Conservation (phyloP, 2,113 vertebrate species). For the Myrmecobius fasciatus region DNA sequence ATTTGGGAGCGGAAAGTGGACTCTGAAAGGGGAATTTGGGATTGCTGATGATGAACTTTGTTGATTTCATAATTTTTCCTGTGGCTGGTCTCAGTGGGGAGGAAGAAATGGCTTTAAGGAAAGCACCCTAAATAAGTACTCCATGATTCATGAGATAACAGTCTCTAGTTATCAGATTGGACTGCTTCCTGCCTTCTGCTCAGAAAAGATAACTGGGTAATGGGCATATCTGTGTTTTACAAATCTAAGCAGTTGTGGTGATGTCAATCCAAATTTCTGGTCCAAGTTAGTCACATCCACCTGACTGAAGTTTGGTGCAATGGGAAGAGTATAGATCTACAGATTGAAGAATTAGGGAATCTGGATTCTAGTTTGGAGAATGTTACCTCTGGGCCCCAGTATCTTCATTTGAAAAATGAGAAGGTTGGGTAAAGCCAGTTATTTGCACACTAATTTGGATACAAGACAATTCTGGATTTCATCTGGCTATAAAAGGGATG, state of each 20-base stretch:
- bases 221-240: background rate
- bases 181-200: background rate
- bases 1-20: background rate
- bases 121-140: background rate
- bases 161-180: background rate
- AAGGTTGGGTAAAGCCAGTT: background rate
- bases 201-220: background rate
- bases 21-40: background rate
- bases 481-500: background rate
- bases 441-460: background rate
- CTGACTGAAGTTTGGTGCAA: background rate
- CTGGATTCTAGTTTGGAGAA: background rate
- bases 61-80: background rate
- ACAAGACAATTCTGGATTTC: background rate
- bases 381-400: background rate
- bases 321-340: background rate
- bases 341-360: background rate
- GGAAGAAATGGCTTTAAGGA: background rate
- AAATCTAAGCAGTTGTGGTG: background rate
- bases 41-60: background rate
- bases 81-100: background rate
- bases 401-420: background rate
- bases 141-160: background rate
- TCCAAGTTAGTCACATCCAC: background rate
- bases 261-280: background rate